Conservation (phyloP, 2,113 vertebrate species). For the Lamprologus sp. region DNA sequence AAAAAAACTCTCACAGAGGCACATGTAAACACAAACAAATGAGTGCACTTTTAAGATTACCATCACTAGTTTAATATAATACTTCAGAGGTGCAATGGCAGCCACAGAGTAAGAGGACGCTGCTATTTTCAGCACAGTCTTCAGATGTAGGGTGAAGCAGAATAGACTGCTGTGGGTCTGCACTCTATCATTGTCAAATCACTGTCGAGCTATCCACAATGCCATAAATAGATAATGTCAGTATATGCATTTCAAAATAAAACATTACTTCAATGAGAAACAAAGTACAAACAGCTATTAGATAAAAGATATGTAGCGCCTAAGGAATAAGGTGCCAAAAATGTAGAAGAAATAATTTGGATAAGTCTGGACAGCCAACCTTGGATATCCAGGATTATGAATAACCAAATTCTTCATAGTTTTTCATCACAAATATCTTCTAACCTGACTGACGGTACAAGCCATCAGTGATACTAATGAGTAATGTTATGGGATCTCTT, state of each 20-base stretch:
- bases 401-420: neutral
- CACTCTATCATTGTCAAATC: conserved; percentile 63
- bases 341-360: neutral
- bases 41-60: neutral
- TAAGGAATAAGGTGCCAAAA: neutral
- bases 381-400: neutral
- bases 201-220: neutral
- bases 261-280: neutral
- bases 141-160: conserved; percentile 45
- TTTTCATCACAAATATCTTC: neutral
- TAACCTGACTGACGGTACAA: neutral
- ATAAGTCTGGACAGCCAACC: neutral
- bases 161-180: conserved; percentile 51
- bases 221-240: neutral
- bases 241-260: conserved; percentile 39
- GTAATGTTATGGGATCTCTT: neutral
- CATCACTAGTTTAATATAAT: neutral
- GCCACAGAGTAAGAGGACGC: neutral
- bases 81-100: conserved; percentile 16
- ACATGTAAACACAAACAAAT: neutral
- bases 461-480: neutral
- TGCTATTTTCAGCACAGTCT: conserved; percentile 52
- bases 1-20: neutral
- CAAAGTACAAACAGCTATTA: neutral
- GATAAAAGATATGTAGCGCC: accelerated